Evolutionary conservation across 2,797 vertebrate genomes (phyloP), one percentile per base, ranked within the genome.

Genomic region (Anabacerthia variegaticeps): DNA sequence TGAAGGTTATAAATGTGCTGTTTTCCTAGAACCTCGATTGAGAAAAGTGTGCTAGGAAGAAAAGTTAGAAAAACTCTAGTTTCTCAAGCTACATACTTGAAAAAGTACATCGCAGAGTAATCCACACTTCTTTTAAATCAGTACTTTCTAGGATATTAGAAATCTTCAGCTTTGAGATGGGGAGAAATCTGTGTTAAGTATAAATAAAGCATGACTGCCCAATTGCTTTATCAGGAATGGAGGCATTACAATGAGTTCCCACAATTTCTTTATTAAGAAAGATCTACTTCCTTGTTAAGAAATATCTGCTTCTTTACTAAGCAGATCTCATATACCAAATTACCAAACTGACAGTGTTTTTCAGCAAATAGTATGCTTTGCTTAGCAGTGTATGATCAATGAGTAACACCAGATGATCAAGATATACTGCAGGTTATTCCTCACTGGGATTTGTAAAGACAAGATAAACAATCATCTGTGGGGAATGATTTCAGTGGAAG

Each of bases 151-250:
- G 23, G 18, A 10, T 20, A 34, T 39, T 65, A 44, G 46, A 88
- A 62, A 4, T 32, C 30, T 69, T 74, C 24, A 46, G 4, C 14
- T 36, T 11, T 46, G 30, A 91, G 27, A 49, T 39, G 26, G 8
- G 3, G 22, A 39, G 44, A 93, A 39, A 7, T 65, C 23, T 41
- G 6, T 8, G 2, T 52, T 59, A 36, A 26, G 7, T 51, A 39
- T 54, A 78, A 74, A 63, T 12, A 65, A 65, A 58, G 22, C 12
- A 12, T 13, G 51, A 37, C 10, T 32, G 13, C 16, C 24, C 17
- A 12, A n/a, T 59, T 0, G 1, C 14, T 61, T 67, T 61, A 67
- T 26, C 1, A 1, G 12, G 16, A 26, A 41, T 24, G 18, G 9
- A 65, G 16, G 7, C 12, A 36, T 37, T 62, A 8, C 14, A 39